Percentiles rank a stretch among this genome's conserved stretches.
Conservation (phyloP, 2,888 invertebrate genomes). For the Pollenia amentaria region DNA sequence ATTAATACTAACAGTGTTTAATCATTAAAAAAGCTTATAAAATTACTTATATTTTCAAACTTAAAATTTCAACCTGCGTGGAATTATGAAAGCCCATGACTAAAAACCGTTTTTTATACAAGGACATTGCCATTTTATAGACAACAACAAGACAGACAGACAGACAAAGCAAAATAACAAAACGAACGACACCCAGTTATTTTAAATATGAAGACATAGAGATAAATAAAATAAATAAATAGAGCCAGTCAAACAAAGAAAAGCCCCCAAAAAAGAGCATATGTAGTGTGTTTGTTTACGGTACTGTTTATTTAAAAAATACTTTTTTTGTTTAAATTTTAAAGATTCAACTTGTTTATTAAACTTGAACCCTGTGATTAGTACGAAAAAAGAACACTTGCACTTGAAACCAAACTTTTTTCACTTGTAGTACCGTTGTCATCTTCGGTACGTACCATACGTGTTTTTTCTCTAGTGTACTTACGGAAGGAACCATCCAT, state of each 20-base stretch:
- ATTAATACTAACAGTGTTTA: not conserved
- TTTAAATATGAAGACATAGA: not conserved
- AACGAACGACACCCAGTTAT: not conserved
- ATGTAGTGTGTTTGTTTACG: too few relatives aligned
- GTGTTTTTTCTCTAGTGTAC: conserved; percentile 7
- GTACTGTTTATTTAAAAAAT: not conserved
- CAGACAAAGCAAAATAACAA: not conserved
- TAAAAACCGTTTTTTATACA: conserved; percentile 84
- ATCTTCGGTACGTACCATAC: not conserved
- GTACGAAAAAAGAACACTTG: conserved; percentile 73
- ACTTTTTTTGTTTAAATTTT: not conserved
- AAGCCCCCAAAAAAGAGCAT: not conserved
- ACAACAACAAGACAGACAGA: conserved; percentile 2
- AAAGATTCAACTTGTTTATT: conserved; percentile 43
- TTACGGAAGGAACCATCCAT: too few relatives aligned
- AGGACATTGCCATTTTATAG: conserved; percentile 83
- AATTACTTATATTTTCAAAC: not conserved
- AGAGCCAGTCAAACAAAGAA: not conserved
- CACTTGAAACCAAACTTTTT: conserved; percentile 63
- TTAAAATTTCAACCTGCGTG: conserved; percentile 33
- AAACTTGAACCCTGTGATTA: conserved; percentile 65
- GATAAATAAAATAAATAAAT: not conserved
- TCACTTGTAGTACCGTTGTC: not conserved
- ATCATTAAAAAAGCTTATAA: not conserved
- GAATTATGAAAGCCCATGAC: conserved; percentile 80